Evolutionary conservation across 2,113 vertebrate species (phyloP).

Genomic region (Ciconia boyciana): DNA sequence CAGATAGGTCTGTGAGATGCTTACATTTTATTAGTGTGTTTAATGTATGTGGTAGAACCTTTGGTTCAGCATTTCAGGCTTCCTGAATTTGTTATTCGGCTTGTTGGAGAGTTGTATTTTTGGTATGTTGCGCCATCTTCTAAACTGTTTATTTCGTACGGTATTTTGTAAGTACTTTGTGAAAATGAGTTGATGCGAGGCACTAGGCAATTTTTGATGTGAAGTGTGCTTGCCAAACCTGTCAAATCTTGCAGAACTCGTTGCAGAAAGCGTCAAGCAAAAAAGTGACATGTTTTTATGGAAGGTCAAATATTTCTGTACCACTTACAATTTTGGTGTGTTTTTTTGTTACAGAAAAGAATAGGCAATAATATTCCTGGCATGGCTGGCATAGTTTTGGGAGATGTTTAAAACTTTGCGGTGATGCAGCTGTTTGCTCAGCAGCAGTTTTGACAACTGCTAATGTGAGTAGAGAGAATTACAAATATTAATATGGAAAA

Average conservation of each 20-base stretch:
- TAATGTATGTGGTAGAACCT: neutral
- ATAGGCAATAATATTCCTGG: neutral
- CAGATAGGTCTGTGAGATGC: neutral
- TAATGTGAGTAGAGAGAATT: neutral
- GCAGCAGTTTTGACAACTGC: neutral
- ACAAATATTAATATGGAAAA: neutral
- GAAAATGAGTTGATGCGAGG: neutral
- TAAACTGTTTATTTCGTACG: neutral
- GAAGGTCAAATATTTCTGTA: neutral
- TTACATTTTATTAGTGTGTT: neutral
- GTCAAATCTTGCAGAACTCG: neutral
- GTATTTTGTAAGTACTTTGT: neutral
- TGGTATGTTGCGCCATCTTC: neutral
- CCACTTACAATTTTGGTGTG: neutral
- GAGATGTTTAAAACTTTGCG: neutral
- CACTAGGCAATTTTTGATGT: neutral
- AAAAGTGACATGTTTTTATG: neutral
- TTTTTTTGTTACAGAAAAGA: neutral
- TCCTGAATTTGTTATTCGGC: neutral
- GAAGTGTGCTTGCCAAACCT: neutral
- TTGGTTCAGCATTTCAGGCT: neutral
- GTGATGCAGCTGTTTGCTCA: neutral
- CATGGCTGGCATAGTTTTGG: neutral
- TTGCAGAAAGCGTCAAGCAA: neutral
- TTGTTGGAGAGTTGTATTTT: neutral